Evolutionary conservation across 2,797 vertebrate genomes (phyloP), one percentile per base, ranked within the genome.

Genomic region (Peromyscus eremicus): DNA sequence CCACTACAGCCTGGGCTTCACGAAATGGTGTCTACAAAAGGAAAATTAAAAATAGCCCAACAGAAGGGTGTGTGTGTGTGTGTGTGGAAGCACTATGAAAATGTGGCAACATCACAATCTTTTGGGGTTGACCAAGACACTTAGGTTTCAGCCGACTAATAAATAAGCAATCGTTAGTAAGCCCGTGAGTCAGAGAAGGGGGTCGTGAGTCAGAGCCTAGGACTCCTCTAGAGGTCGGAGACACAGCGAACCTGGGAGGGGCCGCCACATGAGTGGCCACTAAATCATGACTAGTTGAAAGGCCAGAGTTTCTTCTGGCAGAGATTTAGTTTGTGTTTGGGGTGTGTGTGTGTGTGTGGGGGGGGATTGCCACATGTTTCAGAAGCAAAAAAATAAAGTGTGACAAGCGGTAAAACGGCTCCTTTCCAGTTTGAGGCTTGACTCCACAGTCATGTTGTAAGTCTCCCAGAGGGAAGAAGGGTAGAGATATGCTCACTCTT

Each of bases 141-240:
- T 94, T 14, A 70, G 60, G 29, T 90, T 96, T 66, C 13, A 2
- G 77, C 64, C 94, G 94, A 94, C 80, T 92, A 94, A 95, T 73
- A 89, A 86, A 88, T 43, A 97, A 91, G 71, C 90, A 94, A 40
- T 75, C n/a, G 27, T 96, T 79, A 80, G 91, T 82, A 92, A 91
- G 75, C 27, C 2, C 25, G 46, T 97, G 96, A 98, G 89, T 97
- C 95, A 97, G 90, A 34, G 55, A 82, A 14, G 5, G 11, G 70
- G 73, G 79, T 52, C 49, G 52, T 94, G 97, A 97, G 84, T 98
- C 97, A 98, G 89, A 83, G 62, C 94, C 95, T 73, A 96, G 62
- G 95, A 82, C 32, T 95, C 91, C 46, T 94, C 40, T 76, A 62
- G 76, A 75, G 49, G n/a, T 82, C 68, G 16, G 79, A 97, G 66